These are phyloP conservation scores for Condylostylus longicornis DNA, from an alignment of 1,140 invertebrate genomes.

Conservation along the genomic window DNA sequence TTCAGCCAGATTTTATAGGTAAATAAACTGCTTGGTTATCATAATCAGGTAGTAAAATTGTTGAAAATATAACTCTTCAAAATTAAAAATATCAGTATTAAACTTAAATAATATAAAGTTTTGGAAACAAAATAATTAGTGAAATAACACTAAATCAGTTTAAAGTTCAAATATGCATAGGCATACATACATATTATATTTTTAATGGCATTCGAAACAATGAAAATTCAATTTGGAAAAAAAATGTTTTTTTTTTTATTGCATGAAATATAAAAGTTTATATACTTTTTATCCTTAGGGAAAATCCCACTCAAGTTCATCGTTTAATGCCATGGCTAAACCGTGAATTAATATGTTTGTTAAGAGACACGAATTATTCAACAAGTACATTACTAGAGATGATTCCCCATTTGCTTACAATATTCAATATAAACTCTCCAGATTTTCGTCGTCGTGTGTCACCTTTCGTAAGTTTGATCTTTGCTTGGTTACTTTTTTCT, in stretches of 20 bases:
- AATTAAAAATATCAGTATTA: too few species aligned
- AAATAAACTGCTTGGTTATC: too few species aligned
- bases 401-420: conserved; percentile 52
- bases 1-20: conserved; percentile 59
- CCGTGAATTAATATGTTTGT: conserved; percentile 57
- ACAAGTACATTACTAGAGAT: conserved; percentile 48
- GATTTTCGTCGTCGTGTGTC: conserved; percentile 50
- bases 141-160: not conserved
- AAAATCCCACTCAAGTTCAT: conserved; percentile 61
- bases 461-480: conserved; percentile 42
- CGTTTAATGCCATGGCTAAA: conserved; percentile 77
- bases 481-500: too few species aligned
- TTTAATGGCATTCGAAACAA: too few species aligned
- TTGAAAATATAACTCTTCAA: too few species aligned
- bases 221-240: too few species aligned
- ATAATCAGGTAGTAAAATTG: too few species aligned
- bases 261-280: too few species aligned
- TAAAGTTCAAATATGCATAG: conserved; percentile 29
- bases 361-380: conserved; percentile 45
- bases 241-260: too few species aligned
- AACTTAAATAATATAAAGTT: too few species aligned
- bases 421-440: conserved; percentile 53
- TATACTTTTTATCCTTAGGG: conserved; percentile 38
- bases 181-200: too few species aligned
- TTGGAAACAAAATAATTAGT: not conserved